Evolutionary conservation across 2,888 invertebrate species (phyloP), one percentile per base, ranked within the genome.

Genomic region (Platycheirus rosarum): DNA sequence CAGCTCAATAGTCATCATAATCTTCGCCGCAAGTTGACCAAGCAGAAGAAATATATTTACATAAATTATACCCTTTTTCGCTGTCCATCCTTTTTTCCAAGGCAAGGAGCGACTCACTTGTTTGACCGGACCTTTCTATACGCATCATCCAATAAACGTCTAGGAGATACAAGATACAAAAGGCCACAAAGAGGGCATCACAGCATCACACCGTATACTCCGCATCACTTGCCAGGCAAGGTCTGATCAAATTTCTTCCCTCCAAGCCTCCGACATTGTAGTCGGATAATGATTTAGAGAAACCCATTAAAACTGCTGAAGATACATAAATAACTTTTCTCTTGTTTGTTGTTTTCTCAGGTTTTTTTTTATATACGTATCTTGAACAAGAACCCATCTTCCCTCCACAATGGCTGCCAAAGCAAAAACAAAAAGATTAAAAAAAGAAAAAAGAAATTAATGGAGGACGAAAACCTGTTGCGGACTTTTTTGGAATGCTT

Each of bases 31-130:
- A 82, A 82, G 62, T 71, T 77, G 77, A 82, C 82, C 80, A 66
- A 80, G 80, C 66, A 84, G 49, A 65, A 74, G 66, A 86, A 85
- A 85, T 53, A 78, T 79, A 88, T 88, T 88, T 88, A 87, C 88
- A 89, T 89, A 88, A 88, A 89, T 89, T 89, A 88, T 87, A 85
- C 84, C 84, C 85, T 85, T 84, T 85, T 87, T 86, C 66, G 23
- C 77, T 55, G 37, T 55, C 53, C 53, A n/a, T n/a, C 65, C 40
- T 55, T 23, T 23, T 70, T 23, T 14, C 35, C 23, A 51, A 51
- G 35, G 60, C 70, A 51, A 62, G 60, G 84, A 77, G 80, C 42
- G 48, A 37, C 44, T 32, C 53, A 40, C 37, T 65, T 55, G 13
- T 37, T 55, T 35, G 53, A 53, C 37, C 42, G 14, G 32, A 62